phyloP scores from a whole-genome alignment of 2,113 vertebrate species.

The Myotis brandtii region DNA sequence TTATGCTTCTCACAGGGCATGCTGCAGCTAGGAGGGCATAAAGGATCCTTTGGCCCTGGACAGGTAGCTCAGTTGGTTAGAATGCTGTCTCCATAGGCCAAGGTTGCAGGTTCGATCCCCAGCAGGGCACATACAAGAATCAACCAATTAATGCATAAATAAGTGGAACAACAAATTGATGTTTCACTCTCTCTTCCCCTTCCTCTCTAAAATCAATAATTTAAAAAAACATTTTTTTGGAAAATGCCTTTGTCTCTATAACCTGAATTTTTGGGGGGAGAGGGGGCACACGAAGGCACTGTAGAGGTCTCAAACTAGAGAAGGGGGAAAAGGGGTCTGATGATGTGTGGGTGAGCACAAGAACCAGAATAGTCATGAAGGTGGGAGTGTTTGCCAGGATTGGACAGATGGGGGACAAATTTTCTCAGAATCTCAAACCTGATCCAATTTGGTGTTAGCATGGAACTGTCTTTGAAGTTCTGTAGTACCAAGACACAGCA shows the following conservation, averaged over 20 bases:
- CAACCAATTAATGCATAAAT: background rate
- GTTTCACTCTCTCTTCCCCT: background rate
- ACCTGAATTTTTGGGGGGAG: background rate
- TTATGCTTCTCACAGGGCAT: background rate
- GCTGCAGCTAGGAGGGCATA: background rate
- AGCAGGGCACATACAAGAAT: background rate
- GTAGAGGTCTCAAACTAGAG: background rate
- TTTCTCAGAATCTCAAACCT: background rate
- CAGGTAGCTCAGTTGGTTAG: too few relatives aligned
- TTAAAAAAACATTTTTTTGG: background rate
- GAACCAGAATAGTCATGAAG: slow-evolving; percentile 4
- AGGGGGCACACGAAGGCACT: background rate
- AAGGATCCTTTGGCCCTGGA: background rate
- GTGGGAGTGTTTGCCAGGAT: background rate
- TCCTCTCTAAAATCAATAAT: too few relatives aligned
- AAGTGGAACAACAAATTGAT: background rate
- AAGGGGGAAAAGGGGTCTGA: background rate
- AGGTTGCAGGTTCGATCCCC: background rate
- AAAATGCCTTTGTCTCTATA: slow-evolving; percentile 36
- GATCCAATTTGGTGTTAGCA: background rate
- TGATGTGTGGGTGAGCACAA: background rate
- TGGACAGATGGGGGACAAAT: background rate
- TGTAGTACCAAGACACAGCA: background rate
- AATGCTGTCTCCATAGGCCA: too few relatives aligned
- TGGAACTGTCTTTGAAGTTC: background rate